These are phyloP conservation scores for Pandemis heparana DNA, from an alignment of 2,888 invertebrate genomes.

Conservation along the genomic window DNA sequence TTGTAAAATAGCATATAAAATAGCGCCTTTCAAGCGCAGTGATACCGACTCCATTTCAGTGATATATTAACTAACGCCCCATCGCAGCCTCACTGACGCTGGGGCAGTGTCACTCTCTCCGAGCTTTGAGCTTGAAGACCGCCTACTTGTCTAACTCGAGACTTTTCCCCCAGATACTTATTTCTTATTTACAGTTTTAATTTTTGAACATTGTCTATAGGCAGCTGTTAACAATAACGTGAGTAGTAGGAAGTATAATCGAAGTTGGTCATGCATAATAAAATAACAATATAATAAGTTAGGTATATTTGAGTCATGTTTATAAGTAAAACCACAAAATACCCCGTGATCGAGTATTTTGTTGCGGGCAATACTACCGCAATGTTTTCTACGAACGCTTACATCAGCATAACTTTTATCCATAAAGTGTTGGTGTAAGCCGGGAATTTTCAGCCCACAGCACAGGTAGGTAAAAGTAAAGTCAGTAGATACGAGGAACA, in stretches of 20 bases:
- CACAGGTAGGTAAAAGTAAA: not conserved
- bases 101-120: too few species aligned
- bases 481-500: slow-evolving; percentile 5
- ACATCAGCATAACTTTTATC: not conserved
- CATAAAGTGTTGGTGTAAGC: not conserved
- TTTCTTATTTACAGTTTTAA: too few species aligned
- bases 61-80: too few species aligned
- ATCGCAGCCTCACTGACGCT: too few species aligned
- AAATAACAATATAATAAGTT: not conserved
- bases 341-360: not conserved
- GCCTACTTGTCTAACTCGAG: too few species aligned
- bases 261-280: not conserved
- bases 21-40: too few species aligned
- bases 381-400: not conserved
- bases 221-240: too few species aligned
- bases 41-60: too few species aligned
- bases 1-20: too few species aligned
- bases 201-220: too few species aligned
- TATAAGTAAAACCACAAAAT: slow-evolving; percentile 15
- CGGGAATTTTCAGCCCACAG: not conserved
- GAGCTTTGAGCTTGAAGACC: too few species aligned
- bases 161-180: too few species aligned
- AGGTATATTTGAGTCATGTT: not conserved
- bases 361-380: not conserved
- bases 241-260: not conserved